A percentile compares a stretch with the other conserved stretches of the same genome.
phyloP scores from a whole-genome alignment of 2,797 vertebrate species.

The Cirrhinus mrigala region DNA sequence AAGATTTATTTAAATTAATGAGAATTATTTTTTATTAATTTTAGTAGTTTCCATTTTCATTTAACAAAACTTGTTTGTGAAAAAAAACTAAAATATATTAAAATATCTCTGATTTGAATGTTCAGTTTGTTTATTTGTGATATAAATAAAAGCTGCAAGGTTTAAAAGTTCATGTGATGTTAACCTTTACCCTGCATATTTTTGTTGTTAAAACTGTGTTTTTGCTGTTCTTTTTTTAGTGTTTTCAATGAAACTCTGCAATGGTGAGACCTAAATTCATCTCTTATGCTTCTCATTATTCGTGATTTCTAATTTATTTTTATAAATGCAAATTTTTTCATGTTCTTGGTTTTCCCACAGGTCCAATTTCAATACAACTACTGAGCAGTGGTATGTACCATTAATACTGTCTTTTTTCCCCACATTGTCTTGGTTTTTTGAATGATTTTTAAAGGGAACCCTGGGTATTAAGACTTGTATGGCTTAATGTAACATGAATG shows the following conservation, averaged over 20 bases:
- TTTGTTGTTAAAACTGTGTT: neutral
- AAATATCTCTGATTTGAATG: neutral
- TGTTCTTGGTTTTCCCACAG: slow-evolving; percentile 62
- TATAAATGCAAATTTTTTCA: neutral
- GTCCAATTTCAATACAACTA: slow-evolving; percentile 82
- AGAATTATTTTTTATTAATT: neutral
- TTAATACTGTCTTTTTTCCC: slow-evolving; percentile 8
- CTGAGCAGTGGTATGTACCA: slow-evolving; percentile 77
- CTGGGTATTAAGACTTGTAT: too few species aligned
- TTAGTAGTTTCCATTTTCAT: neutral
- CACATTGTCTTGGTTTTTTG: neutral
- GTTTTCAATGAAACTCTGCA: slow-evolving; percentile 78
- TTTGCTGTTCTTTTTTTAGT: slow-evolving; percentile 65
- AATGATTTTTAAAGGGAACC: neutral
- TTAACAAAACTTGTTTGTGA: neutral
- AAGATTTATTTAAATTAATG: neutral
- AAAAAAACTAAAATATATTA: neutral
- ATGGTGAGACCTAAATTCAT: slow-evolving; percentile 69
- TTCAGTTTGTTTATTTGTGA: neutral
- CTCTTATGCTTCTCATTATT: neutral
- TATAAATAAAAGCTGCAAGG: neutral
- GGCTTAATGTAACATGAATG: too few species aligned
- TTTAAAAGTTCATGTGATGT: neutral
- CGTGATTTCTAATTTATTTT: neutral
- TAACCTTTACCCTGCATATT: neutral